Evolutionary conservation across 2,888 invertebrate genomes (phyloP).

Genomic region (Perizoma flavofasciatum): DNA sequence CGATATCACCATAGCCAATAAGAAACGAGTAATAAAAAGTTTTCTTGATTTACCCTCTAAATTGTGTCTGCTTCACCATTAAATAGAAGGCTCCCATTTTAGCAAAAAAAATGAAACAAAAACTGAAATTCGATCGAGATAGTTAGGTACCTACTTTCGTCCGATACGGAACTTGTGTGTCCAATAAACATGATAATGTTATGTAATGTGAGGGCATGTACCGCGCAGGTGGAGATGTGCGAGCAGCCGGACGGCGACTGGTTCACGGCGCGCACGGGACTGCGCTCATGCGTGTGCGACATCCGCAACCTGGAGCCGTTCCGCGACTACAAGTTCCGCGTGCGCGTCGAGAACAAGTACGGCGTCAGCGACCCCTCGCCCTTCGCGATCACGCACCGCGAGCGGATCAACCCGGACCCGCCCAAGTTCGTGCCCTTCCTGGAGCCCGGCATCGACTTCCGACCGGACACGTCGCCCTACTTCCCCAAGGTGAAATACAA

Average conservation of each 20-base stretch:
- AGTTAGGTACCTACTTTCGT: too few species aligned
- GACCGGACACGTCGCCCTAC: slow-evolving; percentile 93
- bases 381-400: slow-evolving; percentile 91
- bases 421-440: slow-evolving; percentile 92
- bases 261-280: slow-evolving; percentile 93
- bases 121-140: too few species aligned
- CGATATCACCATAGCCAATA: too few species aligned
- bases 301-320: slow-evolving; percentile 95
- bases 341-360: slow-evolving; percentile 98
- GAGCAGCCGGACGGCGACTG: slow-evolving; percentile 96
- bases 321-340: slow-evolving; percentile 97
- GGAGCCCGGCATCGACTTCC: slow-evolving; percentile 91
- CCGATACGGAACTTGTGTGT: too few species aligned
- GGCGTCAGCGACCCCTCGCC: slow-evolving; percentile 99
- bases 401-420: slow-evolving; percentile 90
- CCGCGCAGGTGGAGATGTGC: slow-evolving; percentile 91
- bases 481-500: slow-evolving; percentile 87
- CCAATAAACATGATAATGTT: too few species aligned
- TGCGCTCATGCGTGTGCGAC: slow-evolving; percentile 95
- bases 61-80: too few species aligned
- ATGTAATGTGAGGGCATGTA: too few species aligned
- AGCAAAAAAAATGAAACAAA: too few species aligned
- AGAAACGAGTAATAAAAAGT: too few species aligned
- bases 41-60: too few species aligned
- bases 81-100: too few species aligned